These are phyloP conservation scores for Scartelaos histophorus DNA, from an alignment of 2,113 vertebrate genomes.

Conservation along the genomic window DNA sequence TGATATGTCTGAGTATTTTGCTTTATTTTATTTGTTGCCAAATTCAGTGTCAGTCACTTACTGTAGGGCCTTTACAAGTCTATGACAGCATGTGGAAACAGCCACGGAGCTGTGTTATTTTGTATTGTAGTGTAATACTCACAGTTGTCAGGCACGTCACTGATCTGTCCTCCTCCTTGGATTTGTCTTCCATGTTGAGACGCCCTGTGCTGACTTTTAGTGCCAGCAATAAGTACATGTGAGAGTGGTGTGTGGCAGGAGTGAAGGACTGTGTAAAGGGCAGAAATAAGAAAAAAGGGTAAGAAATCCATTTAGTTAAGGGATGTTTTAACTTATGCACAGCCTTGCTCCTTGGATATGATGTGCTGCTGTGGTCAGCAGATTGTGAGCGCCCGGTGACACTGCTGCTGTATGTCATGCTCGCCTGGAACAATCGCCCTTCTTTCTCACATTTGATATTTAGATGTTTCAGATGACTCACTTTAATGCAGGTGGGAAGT, in stretches of 20 bases:
- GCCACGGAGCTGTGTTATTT: conserved; percentile 11
- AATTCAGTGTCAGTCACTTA: neutral
- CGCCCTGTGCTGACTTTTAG: conserved; percentile 39
- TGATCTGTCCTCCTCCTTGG: conserved; percentile 32
- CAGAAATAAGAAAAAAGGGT: conserved; percentile 25
- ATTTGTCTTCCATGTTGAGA: conserved; percentile 56
- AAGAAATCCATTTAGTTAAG: conserved; percentile 32
- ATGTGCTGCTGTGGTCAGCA: conserved; percentile 20
- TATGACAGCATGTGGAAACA: neutral
- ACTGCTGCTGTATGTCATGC: conserved; percentile 11
- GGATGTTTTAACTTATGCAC: conserved; percentile 14
- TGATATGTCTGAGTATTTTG: neutral
- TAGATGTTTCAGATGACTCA: conserved; percentile 38
- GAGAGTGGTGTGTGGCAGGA: conserved; percentile 27
- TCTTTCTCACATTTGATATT: conserved; percentile 22
- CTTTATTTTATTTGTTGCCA: neutral
- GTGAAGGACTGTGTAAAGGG: conserved; percentile 26
- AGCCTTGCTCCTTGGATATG: conserved; percentile 6
- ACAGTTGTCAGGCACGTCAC: conserved; percentile 28
- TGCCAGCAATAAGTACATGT: conserved; percentile 38
- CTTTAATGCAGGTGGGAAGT: conserved; percentile 32
- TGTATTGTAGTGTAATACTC: conserved; percentile 28
- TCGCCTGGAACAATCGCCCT: conserved; percentile 3
- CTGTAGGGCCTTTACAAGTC: neutral
- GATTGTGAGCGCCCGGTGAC: conserved; percentile 12